These are phyloP conservation scores for Drosophila tsacasi DNA, from an alignment of 1,140 invertebrate genomes.

Conservation along the genomic window DNA sequence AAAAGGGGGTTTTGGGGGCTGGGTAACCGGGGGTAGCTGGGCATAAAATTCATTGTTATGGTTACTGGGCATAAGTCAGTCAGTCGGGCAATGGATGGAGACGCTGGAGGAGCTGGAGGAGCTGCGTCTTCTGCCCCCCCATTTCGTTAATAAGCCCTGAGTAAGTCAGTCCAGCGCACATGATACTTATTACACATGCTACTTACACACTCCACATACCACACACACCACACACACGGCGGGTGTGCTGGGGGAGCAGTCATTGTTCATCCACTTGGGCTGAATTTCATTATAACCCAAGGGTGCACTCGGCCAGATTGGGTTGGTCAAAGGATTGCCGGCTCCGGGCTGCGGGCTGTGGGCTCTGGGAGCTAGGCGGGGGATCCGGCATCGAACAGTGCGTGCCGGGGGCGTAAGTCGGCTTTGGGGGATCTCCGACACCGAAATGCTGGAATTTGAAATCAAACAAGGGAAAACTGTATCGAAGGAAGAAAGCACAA, in stretches of 20 bases:
- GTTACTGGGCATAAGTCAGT: slow-evolving; percentile 80
- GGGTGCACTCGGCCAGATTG: slow-evolving; percentile 52
- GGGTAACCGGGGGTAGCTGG: slow-evolving; percentile 18
- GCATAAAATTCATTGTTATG: slow-evolving; percentile 83
- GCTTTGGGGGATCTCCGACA: slow-evolving; percentile 2
- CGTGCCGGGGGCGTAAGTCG: slow-evolving; percentile 17
- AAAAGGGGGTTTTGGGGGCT: neutral
- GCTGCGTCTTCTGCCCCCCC: slow-evolving; percentile 12
- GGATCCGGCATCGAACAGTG: slow-evolving; percentile 41
- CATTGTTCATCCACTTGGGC: slow-evolving; percentile 49
- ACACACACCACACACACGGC: neutral
- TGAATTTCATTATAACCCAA: slow-evolving; percentile 61
- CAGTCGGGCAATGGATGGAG: slow-evolving; percentile 40
- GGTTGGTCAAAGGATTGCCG: slow-evolving; percentile 35
- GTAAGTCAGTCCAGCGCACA: slow-evolving; percentile 72
- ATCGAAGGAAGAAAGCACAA: neutral
- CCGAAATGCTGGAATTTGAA: neutral
- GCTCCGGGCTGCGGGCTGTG: neutral
- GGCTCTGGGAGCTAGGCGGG: neutral
- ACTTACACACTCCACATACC: slow-evolving; percentile 32
- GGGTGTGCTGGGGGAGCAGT: neutral
- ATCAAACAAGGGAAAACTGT: neutral
- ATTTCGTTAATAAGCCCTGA: slow-evolving; percentile 78
- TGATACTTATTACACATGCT: slow-evolving; percentile 64
- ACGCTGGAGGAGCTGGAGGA: neutral